Evolutionary conservation across 2,888 invertebrate species (phyloP), one percentile per base, ranked within the genome.

Genomic region (Ophioninae sp.): DNA sequence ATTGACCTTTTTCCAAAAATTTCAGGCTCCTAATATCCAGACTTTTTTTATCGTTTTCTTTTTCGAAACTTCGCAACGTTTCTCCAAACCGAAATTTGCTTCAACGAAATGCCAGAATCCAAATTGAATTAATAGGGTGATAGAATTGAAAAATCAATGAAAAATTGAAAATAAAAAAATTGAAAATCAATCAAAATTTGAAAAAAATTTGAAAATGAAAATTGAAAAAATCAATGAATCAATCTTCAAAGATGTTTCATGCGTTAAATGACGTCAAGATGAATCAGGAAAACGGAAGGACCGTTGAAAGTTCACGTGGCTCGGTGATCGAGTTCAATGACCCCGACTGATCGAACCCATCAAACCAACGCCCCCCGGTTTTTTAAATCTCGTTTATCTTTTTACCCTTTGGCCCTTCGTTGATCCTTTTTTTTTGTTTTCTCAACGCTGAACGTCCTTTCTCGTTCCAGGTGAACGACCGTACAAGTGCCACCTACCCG

Each of bases 401-500:
- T 10, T 1, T 13, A 37, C 39, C 39, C 23, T 65, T 65, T 64
- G 44, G n/a, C 13, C 61, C 37, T 51, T 82, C 64, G 39, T 64
- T 68, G 72, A 63, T 72, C 79, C 73, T 78, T 78, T 79, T 80
- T 84, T 51, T 78, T 82, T 41, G 61, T 44, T n/a, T 56, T 64
- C 69, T 37, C 23, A 30, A n/a, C 64, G 39, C 56, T 59, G 64
- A 71, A 59, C 59, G 44, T 20, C 56, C 69, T 75, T 71, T 86
- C 81, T 75, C 61, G 87, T 94, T 94, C 64, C 95, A 98, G 99
- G 99, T 90, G 99, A 99, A 94, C 96, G 98, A 88, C 99, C 99
- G 69, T 99, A 99, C 95, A 98, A 98, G 94, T 99, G 99, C 93
- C 98, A 98, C 93, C 95, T 98, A 89, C 97, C 98, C 79, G 98